Conservation (phyloP, 2,797 vertebrate genomes). For the Etheostoma perlongum region DNA sequence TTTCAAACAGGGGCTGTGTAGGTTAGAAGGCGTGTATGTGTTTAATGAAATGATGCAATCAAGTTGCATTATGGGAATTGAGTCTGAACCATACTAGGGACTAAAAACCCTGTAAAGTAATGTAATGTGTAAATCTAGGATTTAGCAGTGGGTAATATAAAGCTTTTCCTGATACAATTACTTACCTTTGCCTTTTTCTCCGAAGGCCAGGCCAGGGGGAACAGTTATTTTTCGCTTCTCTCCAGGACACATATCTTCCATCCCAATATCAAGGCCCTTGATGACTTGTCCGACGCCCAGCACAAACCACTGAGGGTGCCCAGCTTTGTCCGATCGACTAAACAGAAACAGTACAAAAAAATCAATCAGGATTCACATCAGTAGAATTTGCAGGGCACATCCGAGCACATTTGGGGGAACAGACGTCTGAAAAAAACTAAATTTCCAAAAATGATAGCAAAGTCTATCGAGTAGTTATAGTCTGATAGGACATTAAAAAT, state of each 20-base stretch:
- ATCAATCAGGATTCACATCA: background rate
- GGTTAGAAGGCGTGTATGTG: background rate
- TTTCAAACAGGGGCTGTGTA: background rate
- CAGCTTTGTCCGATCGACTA: slow-evolving; percentile 91
- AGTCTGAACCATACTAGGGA: background rate
- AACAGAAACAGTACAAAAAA: slow-evolving; percentile 3
- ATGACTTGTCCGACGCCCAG: slow-evolving; percentile 96
- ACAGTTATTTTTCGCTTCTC: slow-evolving; percentile 94
- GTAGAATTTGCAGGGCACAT: background rate
- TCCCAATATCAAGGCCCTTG: slow-evolving; percentile 94
- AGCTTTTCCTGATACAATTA: background rate
- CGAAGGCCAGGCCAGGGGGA: slow-evolving; percentile 91
- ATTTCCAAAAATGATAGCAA: no score
- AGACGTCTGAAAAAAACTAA: no score
- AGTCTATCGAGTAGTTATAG: no score
- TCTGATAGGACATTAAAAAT: no score
- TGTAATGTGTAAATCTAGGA: background rate
- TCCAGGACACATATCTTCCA: slow-evolving; percentile 94
- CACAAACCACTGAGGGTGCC: slow-evolving; percentile 97
- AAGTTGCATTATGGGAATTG: background rate
- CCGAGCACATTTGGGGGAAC: background rate
- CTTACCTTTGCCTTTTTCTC: slow-evolving; percentile 91
- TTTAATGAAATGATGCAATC: background rate
- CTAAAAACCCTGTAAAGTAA: background rate
- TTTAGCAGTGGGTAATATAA: background rate